Conservation (phyloP, 2,888 invertebrate species). For the Lasioglossum calceatum region DNA sequence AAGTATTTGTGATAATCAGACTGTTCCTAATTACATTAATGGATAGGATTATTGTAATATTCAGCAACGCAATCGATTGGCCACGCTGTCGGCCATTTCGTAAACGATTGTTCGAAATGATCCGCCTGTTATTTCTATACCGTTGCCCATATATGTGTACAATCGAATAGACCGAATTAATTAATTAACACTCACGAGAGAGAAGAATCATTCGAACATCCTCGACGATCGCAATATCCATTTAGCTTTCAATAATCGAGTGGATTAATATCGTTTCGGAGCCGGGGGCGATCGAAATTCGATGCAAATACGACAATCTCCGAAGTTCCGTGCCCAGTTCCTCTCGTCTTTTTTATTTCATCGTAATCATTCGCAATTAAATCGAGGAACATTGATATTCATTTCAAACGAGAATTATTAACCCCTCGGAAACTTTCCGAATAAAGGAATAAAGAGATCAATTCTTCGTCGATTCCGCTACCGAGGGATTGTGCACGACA, state of each 20-base stretch:
- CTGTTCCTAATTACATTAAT: background rate
- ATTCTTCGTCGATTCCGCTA: background rate
- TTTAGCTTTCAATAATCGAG: conserved; percentile 47
- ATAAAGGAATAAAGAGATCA: background rate
- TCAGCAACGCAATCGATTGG: background rate
- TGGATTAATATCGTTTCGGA: background rate
- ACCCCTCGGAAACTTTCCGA: background rate
- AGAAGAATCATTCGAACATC: conserved; percentile 30
- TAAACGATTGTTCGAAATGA: conserved; percentile 58
- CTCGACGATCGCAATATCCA: conserved; percentile 47
- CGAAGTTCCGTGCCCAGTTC: background rate
- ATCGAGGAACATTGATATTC: conserved; percentile 1
- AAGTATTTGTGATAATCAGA: background rate
- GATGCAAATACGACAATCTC: background rate
- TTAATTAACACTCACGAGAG: conserved; percentile 49
- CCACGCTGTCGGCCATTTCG: background rate
- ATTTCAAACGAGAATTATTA: background rate
- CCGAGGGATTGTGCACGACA: background rate
- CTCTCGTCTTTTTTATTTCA: background rate
- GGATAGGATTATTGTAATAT: background rate
- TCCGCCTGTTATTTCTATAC: conserved; percentile 12
- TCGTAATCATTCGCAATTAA: background rate
- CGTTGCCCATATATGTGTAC: background rate
- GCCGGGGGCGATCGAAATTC: background rate
- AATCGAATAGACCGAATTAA: conserved; percentile 41